phyloP scores from a whole-genome alignment of 2,113 vertebrate species.

The Psammodynastes pulverulentus region DNA sequence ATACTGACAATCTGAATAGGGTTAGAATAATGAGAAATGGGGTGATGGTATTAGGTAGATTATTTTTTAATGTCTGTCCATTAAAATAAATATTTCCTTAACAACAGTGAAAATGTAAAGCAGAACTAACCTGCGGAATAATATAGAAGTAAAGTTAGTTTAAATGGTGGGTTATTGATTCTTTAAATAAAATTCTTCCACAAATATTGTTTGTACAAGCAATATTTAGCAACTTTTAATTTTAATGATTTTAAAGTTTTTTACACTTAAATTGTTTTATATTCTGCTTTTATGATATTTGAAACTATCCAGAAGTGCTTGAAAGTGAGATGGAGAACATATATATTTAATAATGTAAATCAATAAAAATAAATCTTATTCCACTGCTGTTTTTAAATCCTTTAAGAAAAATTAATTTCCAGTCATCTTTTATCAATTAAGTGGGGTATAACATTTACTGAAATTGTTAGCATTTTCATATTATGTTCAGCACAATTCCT shows the following conservation, averaged over 20 bases:
- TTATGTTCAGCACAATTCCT: background rate
- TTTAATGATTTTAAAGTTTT: background rate
- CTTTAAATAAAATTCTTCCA: background rate
- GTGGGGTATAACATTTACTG: background rate
- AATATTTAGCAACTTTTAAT: background rate
- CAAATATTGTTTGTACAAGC: background rate
- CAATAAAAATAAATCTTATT: background rate
- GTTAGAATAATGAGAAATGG: background rate
- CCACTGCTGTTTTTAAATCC: background rate
- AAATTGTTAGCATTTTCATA: background rate
- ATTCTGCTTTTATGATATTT: background rate
- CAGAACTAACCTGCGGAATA: background rate
- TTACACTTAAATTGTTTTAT: background rate
- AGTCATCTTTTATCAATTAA: background rate
- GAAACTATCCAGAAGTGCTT: background rate
- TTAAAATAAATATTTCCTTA: background rate
- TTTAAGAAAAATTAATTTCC: background rate
- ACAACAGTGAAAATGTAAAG: background rate
- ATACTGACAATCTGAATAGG: background rate
- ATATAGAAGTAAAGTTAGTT: background rate
- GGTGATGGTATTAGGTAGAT: background rate
- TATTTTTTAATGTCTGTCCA: background rate
- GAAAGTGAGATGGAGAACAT: background rate
- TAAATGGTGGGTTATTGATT: background rate
- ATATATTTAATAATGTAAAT: background rate